Percentiles rank a stretch among this genome's conserved stretches.
Evolutionary conservation across 2,113 vertebrate species (phyloP).

Genomic region (Rattus rattus): DNA sequence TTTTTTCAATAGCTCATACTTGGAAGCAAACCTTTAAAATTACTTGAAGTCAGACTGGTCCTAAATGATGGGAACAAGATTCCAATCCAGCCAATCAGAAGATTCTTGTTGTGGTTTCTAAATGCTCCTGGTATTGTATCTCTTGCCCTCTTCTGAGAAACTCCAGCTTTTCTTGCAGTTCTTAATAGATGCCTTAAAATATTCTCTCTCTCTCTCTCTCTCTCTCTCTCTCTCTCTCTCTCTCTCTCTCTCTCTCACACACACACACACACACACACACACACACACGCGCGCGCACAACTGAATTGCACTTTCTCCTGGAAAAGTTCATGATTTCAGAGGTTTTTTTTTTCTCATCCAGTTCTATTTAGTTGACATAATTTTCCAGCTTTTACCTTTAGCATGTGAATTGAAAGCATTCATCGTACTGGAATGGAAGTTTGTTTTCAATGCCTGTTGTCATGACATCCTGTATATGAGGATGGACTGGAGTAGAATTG

Average conservation of each 20-base stretch:
- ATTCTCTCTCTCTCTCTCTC: no score
- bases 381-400: neutral
- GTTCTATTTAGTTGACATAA: neutral
- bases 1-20: neutral
- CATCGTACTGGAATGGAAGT: neutral
- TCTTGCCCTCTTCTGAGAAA: neutral
- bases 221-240: no score
- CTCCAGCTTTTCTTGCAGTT: neutral
- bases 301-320: conserved; percentile 9
- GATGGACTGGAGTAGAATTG: neutral
- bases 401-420: neutral
- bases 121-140: neutral
- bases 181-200: conserved; percentile 6
- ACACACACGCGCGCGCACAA: neutral
- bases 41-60: neutral
- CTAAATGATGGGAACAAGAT: neutral
- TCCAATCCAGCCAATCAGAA: neutral
- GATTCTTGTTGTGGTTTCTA: neutral
- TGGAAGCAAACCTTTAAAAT: neutral
- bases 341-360: neutral
- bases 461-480: neutral
- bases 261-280: no score
- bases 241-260: no score
- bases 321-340: neutral
- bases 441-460: neutral